These are phyloP conservation scores for Magallana gigas DNA, from an alignment of 1,140 invertebrate species.

Conservation along the genomic window DNA sequence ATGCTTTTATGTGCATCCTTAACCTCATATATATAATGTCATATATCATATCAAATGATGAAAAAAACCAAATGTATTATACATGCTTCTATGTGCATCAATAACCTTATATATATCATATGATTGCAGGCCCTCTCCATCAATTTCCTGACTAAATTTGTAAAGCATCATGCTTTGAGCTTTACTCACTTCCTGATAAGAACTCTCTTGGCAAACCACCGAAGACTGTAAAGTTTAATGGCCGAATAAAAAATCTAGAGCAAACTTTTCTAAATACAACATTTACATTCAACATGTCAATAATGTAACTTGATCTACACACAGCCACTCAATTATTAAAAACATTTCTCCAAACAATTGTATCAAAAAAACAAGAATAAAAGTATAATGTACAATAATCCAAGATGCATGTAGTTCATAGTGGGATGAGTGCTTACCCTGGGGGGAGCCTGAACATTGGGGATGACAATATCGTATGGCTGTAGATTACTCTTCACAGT, in stretches of 20 bases:
- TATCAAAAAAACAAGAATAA: no score
- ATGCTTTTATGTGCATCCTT: no score
- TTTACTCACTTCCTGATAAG: slow-evolving; percentile 15
- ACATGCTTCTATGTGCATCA: neutral
- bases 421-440: slow-evolving; percentile 44
- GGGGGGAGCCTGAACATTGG: slow-evolving; percentile 49
- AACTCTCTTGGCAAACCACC: neutral
- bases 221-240: neutral
- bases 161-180: slow-evolving; percentile 5
- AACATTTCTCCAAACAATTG: no score
- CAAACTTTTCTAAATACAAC: no score
- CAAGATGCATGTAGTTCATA: neutral
- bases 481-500: slow-evolving; percentile 54
- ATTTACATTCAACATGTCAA: no score
- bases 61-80: neutral
- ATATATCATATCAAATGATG: neutral
- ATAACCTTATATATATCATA: neutral
- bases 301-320: no score
- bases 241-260: no score
- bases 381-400: no score
- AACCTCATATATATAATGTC: no score
- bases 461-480: slow-evolving; percentile 53
- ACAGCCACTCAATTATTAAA: no score
- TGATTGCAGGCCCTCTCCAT: neutral
- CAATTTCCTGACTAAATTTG: neutral